A percentile compares a stretch with the other conserved stretches of the same genome.
phyloP scores from a whole-genome alignment of 2,797 vertebrate genomes.

The Neostethus bicornis region DNA sequence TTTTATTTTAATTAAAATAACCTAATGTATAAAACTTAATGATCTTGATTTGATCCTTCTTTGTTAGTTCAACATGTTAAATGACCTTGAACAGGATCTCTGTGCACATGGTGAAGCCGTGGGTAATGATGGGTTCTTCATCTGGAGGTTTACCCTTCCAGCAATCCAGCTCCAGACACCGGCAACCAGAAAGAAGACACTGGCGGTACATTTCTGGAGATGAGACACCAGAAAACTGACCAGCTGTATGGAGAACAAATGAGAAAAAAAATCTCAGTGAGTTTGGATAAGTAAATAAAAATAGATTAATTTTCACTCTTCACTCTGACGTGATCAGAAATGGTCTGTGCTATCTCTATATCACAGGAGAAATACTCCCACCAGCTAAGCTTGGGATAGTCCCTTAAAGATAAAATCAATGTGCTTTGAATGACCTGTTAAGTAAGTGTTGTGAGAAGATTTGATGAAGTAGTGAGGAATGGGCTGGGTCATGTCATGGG shows the following conservation, averaged over 20 bases:
- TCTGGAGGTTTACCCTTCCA: conserved; percentile 97
- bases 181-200: conserved; percentile 91
- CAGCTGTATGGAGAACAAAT: conserved; percentile 81
- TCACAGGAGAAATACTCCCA: neutral
- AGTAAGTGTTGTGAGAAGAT: conserved; percentile 97
- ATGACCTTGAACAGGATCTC: conserved; percentile 96
- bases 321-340: too few species aligned
- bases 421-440: conserved; percentile 84
- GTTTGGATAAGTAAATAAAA: neutral
- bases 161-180: conserved; percentile 97
- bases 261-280: conserved; percentile 1
- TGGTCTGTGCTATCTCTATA: too few species aligned
- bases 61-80: neutral
- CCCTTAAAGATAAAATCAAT: neutral
- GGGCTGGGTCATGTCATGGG: conserved; percentile 94
- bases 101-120: conserved; percentile 98
- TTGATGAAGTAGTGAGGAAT: conserved; percentile 96
- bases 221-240: conserved; percentile 94
- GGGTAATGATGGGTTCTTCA: conserved; percentile 97
- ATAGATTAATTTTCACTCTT: too few species aligned
- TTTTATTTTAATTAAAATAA: neutral
- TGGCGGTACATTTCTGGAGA: conserved; percentile 99
- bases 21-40: neutral
- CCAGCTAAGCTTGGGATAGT: too few species aligned
- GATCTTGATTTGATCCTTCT: neutral